Percentiles rank a stretch among this genome's conserved stretches.
phyloP scores from a whole-genome alignment of 1,140 invertebrate genomes.

The Drosophila melanica region DNA sequence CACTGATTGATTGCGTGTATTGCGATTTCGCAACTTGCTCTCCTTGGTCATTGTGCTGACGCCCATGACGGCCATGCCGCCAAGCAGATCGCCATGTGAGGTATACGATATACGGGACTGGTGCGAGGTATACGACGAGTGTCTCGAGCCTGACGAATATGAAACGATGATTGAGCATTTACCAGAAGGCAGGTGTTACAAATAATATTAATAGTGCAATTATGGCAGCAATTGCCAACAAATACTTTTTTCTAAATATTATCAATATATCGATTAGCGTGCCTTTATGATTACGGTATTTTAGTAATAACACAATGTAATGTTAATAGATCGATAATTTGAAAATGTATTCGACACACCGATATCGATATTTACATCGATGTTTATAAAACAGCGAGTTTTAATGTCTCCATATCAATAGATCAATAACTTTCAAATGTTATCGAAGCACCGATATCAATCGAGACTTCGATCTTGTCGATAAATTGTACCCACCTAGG shows the following conservation, averaged over 20 bases:
- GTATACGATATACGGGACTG: slow-evolving; percentile 96
- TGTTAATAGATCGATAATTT: background rate
- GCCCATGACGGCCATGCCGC: slow-evolving; percentile 87
- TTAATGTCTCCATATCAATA: too few species aligned
- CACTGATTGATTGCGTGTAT: slow-evolving; percentile 88
- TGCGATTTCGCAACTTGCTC: slow-evolving; percentile 90
- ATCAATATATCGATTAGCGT: background rate
- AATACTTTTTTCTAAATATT: background rate
- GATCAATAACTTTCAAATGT: background rate
- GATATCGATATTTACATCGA: too few species aligned
- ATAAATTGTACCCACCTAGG: slow-evolving; percentile 85
- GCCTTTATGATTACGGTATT: too few species aligned
- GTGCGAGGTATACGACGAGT: slow-evolving; percentile 97
- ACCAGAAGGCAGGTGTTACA: background rate
- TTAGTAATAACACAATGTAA: too few species aligned
- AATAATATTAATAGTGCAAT: background rate
- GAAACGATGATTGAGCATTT: background rate
- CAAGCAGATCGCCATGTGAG: slow-evolving; percentile 94
- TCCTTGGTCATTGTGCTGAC: slow-evolving; percentile 91
- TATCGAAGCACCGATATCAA: too few species aligned
- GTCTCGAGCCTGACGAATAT: slow-evolving; percentile 88
- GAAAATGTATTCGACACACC: too few species aligned
- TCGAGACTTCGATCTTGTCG: too few species aligned
- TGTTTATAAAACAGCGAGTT: too few species aligned
- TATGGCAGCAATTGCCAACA: too few species aligned